Evolutionary conservation across 2,888 invertebrate species (phyloP), one percentile per base, ranked within the genome.

Genomic region (Plebejus argus): DNA sequence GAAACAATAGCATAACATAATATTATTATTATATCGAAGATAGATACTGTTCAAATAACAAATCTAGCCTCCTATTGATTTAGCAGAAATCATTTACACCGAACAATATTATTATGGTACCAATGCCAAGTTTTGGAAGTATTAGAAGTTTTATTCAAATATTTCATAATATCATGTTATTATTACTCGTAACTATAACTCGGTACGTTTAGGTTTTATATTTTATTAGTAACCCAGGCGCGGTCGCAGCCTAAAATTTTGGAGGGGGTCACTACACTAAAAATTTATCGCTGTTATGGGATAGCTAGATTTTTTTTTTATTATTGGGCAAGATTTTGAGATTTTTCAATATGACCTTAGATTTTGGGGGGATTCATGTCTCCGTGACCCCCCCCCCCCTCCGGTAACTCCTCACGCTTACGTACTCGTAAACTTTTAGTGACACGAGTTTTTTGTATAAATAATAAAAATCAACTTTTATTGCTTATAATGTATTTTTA

Each of bases 361-460:
- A n/a, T n/a, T n/a, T n/a, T n/a, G n/a, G n/a, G n/a, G n/a, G n/a
- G n/a, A n/a, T n/a, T n/a, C n/a, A n/a, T n/a, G n/a, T n/a, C n/a
- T n/a, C n/a, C n/a, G n/a, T n/a, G n/a, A n/a, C n/a, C n/a, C n/a
- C n/a, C n/a, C n/a, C n/a, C n/a, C n/a, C n/a, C n/a, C n/a, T n/a
- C n/a, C n/a, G n/a, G n/a, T n/a, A n/a, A 10, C 61, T 61, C 20
- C 58, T 23, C 66, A 23, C n/a, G 28, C 66, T 4, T 28, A 15
- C 66, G 0, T 28, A 15, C 66, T 66, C 28, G 15, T 66, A 66
- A 66, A 66, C 28, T 66, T 66, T 66, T 6, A 66, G 28, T 66
- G 66, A 66, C 66, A 66, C 66, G 66, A 66, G 4, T 20, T 66
- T 66, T 66, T 66, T 23, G 61, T 61, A 33, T 66, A 66, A 66